A percentile compares a stretch with the other conserved stretches of the same genome.
Conservation (phyloP, 2,888 invertebrate genomes). For the Rutpela maculata region DNA sequence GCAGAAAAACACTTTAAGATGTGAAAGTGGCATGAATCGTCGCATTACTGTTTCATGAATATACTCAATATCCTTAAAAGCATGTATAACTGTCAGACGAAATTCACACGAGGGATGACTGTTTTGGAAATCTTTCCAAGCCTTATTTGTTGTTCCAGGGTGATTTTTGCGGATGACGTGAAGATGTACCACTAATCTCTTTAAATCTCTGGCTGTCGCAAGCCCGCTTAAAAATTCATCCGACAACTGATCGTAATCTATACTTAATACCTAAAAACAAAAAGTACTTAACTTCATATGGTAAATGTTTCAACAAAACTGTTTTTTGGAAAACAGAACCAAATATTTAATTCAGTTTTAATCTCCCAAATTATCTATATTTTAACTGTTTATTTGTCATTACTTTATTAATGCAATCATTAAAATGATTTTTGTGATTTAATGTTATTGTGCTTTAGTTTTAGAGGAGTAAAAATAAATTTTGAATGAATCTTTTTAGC, state of each 20-base stretch:
- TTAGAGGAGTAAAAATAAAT: too few species aligned
- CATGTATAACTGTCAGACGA: slow-evolving; percentile 81
- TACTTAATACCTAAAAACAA: slow-evolving; percentile 73
- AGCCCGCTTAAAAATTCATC: slow-evolving; percentile 73
- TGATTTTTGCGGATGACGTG: slow-evolving; percentile 81
- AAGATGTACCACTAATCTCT: slow-evolving; percentile 81
- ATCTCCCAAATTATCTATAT: background rate
- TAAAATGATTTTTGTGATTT: too few species aligned
- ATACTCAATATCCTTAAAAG: slow-evolving; percentile 80
- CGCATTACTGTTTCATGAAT: slow-evolving; percentile 80
- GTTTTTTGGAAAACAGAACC: too few species aligned
- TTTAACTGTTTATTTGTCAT: background rate
- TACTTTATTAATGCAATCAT: too few species aligned
- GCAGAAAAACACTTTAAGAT: slow-evolving; percentile 85
- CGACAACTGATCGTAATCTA: slow-evolving; percentile 77
- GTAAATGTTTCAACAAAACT: too few species aligned
- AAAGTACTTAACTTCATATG: slow-evolving; percentile 33
- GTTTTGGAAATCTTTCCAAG: slow-evolving; percentile 79
- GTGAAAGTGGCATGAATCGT: slow-evolving; percentile 83
- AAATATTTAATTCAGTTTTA: slow-evolving; percentile 33
- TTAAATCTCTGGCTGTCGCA: slow-evolving; percentile 71
- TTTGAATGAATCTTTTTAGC: too few species aligned
- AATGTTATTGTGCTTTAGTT: too few species aligned
- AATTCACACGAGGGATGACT: slow-evolving; percentile 78
- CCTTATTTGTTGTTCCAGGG: slow-evolving; percentile 79